A percentile compares a stretch with the other conserved stretches of the same genome.
These are phyloP conservation scores for Trissolcus basalis DNA, from an alignment of 1,140 invertebrate species.

Conservation along the genomic window DNA sequence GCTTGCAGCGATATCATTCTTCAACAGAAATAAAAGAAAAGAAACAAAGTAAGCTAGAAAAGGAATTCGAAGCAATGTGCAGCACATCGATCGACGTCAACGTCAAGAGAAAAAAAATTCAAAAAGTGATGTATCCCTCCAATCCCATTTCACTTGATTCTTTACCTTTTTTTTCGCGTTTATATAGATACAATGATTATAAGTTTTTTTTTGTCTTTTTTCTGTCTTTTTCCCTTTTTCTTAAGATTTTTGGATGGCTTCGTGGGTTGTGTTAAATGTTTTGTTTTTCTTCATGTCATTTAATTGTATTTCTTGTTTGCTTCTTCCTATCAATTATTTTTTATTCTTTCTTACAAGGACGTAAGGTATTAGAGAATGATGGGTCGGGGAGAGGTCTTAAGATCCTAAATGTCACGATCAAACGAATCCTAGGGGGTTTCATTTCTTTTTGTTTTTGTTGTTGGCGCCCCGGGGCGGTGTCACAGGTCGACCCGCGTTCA, in stretches of 20 bases:
- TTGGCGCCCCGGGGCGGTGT: conserved; percentile 92
- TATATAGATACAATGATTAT: conserved; percentile 39
- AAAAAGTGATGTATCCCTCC: conserved; percentile 34
- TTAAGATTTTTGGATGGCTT: conserved; percentile 59
- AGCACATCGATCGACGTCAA: conserved; percentile 11
- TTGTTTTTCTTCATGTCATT: conserved; percentile 26
- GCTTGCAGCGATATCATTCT: not conserved
- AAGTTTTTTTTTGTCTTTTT: conserved; percentile 15
- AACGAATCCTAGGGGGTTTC: conserved; percentile 69
- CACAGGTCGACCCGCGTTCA: conserved; percentile 87
- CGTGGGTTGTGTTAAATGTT: conserved; percentile 53
- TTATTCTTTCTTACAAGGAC: conserved; percentile 67
- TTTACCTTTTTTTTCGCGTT: conserved; percentile 15
- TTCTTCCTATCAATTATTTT: conserved; percentile 33
- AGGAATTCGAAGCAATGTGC: conserved; percentile 3
- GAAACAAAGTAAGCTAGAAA: conserved; percentile 13
- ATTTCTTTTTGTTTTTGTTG: conserved; percentile 84
- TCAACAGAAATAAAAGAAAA: not conserved
- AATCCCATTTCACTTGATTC: conserved; percentile 40
- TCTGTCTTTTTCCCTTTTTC: conserved; percentile 11
- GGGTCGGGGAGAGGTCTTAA: conserved; percentile 63
- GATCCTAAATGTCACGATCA: conserved; percentile 70
- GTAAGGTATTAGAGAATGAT: conserved; percentile 63
- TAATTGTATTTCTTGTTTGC: conserved; percentile 12
- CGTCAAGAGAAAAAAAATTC: conserved; percentile 12